Percentiles rank a stretch among this genome's conserved stretches.
These are phyloP conservation scores for Marmota monax DNA, from an alignment of 2,113 vertebrate species.

Conservation along the genomic window DNA sequence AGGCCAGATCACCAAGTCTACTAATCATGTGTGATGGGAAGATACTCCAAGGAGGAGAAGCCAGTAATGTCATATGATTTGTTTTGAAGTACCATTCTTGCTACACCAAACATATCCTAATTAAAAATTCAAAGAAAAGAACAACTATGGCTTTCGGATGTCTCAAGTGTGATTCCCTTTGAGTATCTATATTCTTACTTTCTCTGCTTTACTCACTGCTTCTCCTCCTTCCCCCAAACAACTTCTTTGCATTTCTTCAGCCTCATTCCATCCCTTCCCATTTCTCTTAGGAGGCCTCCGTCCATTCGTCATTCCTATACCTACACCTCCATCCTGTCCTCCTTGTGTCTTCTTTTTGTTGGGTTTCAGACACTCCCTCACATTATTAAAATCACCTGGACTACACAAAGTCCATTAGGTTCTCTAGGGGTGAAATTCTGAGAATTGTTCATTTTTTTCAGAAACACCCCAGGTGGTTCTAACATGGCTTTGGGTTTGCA, in stretches of 20 bases:
- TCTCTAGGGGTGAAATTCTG: neutral
- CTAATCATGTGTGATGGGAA: neutral
- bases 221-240: neutral
- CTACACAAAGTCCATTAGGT: neutral
- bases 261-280: neutral
- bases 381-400: neutral
- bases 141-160: neutral
- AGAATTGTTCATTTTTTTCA: neutral
- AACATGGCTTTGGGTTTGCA: neutral
- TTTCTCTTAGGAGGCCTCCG: neutral
- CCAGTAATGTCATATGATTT: neutral
- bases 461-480: neutral
- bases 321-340: neutral
- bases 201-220: neutral
- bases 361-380: neutral
- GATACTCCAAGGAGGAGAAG: neutral
- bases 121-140: neutral
- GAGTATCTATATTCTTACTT: neutral
- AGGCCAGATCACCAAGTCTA: neutral
- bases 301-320: neutral
- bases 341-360: neutral
- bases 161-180: neutral
- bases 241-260: neutral
- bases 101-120: neutral
- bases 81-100: neutral